Percentiles rank a stretch among this genome's conserved stretches.
Evolutionary conservation across 2,113 vertebrate species (phyloP).

Genomic region (Aythya baeri): DNA sequence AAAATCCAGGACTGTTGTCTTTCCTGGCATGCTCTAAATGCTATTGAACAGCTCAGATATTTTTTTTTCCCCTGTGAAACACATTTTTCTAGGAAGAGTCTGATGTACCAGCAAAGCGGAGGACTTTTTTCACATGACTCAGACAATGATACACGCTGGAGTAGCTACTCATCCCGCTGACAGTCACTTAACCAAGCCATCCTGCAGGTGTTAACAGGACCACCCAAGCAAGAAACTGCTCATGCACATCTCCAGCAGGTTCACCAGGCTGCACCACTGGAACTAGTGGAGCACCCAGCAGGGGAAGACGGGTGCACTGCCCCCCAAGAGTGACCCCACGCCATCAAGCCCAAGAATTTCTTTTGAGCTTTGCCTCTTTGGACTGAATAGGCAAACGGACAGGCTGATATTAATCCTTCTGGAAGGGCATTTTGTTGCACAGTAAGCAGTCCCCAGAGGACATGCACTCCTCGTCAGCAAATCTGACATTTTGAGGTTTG

Average conservation of each 20-base stretch:
- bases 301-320: fast-evolving
- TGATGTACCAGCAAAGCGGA: neutral
- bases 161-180: neutral
- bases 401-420: neutral
- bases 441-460: neutral
- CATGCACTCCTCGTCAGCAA: neutral
- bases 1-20: neutral
- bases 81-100: neutral
- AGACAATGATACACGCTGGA: neutral
- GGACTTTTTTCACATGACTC: neutral
- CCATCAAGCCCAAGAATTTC: neutral
- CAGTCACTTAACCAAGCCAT: neutral
- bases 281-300: neutral
- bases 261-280: fast-evolving
- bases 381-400: neutral
- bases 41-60: neutral
- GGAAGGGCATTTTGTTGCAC: neutral
- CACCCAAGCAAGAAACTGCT: neutral
- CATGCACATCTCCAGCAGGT: neutral
- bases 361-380: neutral
- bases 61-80: neutral
- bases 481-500: neutral
- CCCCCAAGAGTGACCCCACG: neutral
- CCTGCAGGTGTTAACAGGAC: neutral
- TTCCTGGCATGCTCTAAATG: neutral